A percentile compares a stretch with the other conserved stretches of the same genome.
Evolutionary conservation across 2,797 vertebrate genomes (phyloP).

Genomic region (Phoxinus dragarum): DNA sequence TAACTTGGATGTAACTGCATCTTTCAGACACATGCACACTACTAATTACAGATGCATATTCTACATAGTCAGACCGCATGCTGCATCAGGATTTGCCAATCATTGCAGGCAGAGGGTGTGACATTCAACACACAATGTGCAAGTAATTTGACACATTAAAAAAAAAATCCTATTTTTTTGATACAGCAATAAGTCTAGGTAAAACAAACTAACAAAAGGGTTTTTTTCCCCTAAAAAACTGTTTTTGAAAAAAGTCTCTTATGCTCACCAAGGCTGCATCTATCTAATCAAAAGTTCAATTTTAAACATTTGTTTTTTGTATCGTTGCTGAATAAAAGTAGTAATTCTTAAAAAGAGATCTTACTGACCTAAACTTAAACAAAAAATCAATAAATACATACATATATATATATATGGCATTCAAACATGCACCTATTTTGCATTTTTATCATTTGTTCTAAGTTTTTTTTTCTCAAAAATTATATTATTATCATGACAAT

Average conservation of each 20-base stretch:
- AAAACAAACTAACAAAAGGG: neutral
- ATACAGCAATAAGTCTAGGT: neutral
- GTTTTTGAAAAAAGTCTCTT: neutral
- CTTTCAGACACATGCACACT: neutral
- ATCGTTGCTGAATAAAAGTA: too few relatives aligned
- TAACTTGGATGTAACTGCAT: conserved; percentile 6
- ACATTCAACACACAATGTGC: conserved; percentile 11
- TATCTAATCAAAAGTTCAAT: neutral
- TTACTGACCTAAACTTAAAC: neutral
- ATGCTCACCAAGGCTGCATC: neutral
- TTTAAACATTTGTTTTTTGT: too few relatives aligned
- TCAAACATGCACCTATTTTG: too few relatives aligned
- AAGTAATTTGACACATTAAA: neutral
- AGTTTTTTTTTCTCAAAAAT: neutral
- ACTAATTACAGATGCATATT: conserved; percentile 35
- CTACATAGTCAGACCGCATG: neutral
- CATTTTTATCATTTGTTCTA: too few relatives aligned
- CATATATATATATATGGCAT: too few relatives aligned
- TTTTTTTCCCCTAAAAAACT: too few relatives aligned
- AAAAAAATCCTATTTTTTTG: neutral
- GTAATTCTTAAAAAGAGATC: neutral
- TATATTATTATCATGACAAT: neutral
- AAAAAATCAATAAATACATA: too few relatives aligned
- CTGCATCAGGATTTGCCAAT: conserved; percentile 17
- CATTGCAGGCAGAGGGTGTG: neutral